Evolutionary conservation across 2,797 vertebrate species (phyloP).

Genomic region (Molossus alvarezi): DNA sequence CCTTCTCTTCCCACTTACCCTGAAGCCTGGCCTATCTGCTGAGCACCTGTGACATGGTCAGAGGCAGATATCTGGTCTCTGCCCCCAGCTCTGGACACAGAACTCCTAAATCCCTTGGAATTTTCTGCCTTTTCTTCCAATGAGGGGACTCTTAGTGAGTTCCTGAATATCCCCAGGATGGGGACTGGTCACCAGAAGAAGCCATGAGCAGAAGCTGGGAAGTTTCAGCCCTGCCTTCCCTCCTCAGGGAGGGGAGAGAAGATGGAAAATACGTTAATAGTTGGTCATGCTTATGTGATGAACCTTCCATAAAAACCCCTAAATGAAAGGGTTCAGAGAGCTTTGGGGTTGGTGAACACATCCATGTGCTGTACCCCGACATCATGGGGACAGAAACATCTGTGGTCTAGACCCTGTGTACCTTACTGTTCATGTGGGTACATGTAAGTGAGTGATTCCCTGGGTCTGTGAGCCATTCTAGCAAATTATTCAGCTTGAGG

Average conservation of each 20-base stretch:
- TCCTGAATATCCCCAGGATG: background rate
- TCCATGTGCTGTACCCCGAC: background rate
- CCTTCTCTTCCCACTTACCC: fast-evolving
- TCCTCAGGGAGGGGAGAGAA: background rate
- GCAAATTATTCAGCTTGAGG: background rate
- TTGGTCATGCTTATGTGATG: background rate
- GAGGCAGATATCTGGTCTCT: background rate
- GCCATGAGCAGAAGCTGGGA: background rate
- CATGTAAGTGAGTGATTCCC: background rate
- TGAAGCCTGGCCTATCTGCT: background rate
- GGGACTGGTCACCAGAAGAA: background rate
- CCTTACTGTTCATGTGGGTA: background rate
- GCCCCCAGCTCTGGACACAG: background rate
- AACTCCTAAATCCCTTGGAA: background rate
- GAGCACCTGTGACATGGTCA: background rate
- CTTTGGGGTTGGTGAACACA: background rate
- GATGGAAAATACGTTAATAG: background rate
- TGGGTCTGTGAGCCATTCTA: background rate
- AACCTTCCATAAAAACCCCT: background rate
- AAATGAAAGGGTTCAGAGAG: background rate
- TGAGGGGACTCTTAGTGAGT: background rate
- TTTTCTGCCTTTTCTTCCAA: background rate
- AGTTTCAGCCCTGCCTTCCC: background rate
- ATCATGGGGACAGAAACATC: background rate
- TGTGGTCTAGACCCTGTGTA: too few relatives aligned